These are phyloP conservation scores for Sylvietta virens DNA, from an alignment of 2,113 vertebrate species.

Conservation along the genomic window DNA sequence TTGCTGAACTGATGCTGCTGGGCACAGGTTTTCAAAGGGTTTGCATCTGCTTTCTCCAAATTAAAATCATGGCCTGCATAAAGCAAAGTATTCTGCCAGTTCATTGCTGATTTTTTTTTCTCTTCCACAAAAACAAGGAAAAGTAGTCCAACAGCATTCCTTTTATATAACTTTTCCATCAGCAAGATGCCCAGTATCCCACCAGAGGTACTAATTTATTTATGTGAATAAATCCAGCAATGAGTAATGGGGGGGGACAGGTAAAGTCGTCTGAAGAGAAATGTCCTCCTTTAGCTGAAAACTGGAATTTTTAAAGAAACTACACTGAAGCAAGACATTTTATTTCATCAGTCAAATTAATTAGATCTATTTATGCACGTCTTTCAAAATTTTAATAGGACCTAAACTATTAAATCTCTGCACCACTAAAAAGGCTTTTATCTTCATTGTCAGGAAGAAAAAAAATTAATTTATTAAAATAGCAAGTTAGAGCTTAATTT, in stretches of 20 bases:
- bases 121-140: not conserved
- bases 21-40: not conserved
- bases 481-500: not conserved
- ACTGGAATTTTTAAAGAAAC: not conserved
- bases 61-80: not conserved
- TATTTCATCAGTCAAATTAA: not conserved
- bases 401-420: not conserved
- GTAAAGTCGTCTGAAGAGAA: not conserved
- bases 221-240: not conserved
- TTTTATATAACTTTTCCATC: not conserved
- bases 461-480: not conserved
- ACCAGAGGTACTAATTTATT: not conserved
- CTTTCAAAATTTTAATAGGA: not conserved
- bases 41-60: not conserved
- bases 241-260: not conserved
- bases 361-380: not conserved
- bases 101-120: not conserved
- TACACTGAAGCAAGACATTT: not conserved
- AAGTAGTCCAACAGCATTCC: not conserved
- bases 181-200: not conserved
- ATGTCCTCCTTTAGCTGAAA: not conserved
- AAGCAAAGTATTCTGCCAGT: not conserved
- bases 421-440: not conserved
- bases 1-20: not conserved
- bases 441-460: not conserved